phyloP scores from a whole-genome alignment of 2,113 vertebrate genomes.

The Neotoma lepida region DNA sequence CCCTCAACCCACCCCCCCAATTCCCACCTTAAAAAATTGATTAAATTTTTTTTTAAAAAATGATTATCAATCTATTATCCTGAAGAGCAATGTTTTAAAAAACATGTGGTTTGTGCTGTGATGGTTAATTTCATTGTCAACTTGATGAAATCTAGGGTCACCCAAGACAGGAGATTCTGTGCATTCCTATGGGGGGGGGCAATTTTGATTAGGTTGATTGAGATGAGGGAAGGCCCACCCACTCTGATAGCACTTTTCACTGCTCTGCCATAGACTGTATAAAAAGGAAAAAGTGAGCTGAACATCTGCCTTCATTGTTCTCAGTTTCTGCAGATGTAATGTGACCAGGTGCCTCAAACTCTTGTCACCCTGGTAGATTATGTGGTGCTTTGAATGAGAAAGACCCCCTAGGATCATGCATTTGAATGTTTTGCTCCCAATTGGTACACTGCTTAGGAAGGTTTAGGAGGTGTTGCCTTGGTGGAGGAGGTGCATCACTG shows the following conservation, averaged over 20 bases:
- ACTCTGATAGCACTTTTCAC: not conserved
- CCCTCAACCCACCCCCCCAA: no score
- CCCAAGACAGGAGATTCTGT: not conserved
- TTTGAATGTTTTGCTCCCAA: not conserved
- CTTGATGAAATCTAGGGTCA: not conserved
- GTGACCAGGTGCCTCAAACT: not conserved
- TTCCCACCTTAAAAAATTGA: no score
- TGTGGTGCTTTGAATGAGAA: not conserved
- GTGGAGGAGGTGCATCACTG: not conserved
- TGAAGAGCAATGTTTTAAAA: not conserved
- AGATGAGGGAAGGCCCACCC: no score
- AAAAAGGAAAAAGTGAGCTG: not conserved
- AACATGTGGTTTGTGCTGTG: not conserved
- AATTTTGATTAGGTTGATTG: not conserved
- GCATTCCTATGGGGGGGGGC: not conserved
- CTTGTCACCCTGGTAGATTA: not conserved
- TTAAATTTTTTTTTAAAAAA: no score
- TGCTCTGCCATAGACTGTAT: not conserved
- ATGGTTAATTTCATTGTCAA: not conserved
- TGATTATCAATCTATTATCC: not conserved
- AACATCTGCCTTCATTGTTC: not conserved
- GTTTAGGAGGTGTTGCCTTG: not conserved
- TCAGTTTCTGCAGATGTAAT: no score
- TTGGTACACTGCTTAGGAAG: not conserved
- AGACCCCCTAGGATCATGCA: not conserved